These are phyloP conservation scores for Sinocyclocheilus anshuiensis DNA, from an alignment of 2,113 vertebrate species.

Conservation along the genomic window DNA sequence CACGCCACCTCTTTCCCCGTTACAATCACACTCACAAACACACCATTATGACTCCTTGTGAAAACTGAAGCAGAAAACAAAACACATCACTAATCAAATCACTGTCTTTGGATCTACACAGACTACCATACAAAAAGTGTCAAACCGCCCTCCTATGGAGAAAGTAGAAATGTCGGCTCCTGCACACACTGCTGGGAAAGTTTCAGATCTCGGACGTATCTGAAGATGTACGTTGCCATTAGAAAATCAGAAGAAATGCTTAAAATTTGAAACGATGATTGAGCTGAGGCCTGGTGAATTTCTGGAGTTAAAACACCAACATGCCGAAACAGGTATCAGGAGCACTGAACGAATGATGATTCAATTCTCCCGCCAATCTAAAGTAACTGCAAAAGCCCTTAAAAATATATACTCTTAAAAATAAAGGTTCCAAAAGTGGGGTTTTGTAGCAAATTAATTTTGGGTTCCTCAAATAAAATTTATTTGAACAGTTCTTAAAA, in stretches of 20 bases:
- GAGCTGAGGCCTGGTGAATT: not conserved
- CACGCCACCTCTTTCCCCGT: conserved; percentile 17
- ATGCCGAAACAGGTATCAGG: conserved; percentile 1
- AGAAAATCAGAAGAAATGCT: conserved; percentile 5
- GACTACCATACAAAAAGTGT: conserved; percentile 77
- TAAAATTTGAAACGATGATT: not conserved
- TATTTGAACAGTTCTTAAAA: no score
- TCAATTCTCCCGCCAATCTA: not conserved
- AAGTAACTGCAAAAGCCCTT: not conserved
- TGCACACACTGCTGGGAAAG: conserved; percentile 45
- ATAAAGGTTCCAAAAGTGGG: no score
- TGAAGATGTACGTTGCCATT: conserved; percentile 18
- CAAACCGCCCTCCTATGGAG: conserved; percentile 70
- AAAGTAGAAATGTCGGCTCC: conserved; percentile 53
- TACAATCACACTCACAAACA: conserved; percentile 66
- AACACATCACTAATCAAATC: conserved; percentile 66
- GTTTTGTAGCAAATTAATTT: no score
- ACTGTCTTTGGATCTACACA: conserved; percentile 51
- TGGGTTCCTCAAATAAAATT: no score
- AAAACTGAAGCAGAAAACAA: conserved; percentile 70
- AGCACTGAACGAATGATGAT: not conserved
- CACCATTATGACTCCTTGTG: conserved; percentile 56
- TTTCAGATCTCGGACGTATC: conserved; percentile 30
- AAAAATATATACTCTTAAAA: not conserved
- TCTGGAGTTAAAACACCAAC: not conserved